Percentiles rank a stretch among this genome's conserved stretches.
These are phyloP conservation scores for Ianthella basta DNA, from an alignment of 37 sponge, comb jelly and placozoan genomes.

Conservation along the genomic window DNA sequence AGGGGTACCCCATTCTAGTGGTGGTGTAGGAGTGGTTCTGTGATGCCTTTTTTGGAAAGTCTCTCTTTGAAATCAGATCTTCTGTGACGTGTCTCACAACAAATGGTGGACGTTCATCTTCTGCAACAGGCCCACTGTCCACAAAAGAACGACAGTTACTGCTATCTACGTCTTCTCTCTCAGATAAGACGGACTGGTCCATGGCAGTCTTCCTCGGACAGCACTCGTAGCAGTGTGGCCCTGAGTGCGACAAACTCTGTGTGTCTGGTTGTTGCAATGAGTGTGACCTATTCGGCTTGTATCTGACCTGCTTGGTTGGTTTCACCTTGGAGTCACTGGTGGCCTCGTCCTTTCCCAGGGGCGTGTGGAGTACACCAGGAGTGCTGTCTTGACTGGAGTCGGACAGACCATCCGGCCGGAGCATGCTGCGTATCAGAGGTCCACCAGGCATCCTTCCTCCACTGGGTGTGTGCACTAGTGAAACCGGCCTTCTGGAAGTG, in stretches of 20 bases:
- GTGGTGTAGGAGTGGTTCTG: neutral
- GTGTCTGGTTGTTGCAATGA: neutral
- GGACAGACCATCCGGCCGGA: conserved; percentile 10
- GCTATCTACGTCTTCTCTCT: neutral
- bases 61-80: conserved; percentile 36
- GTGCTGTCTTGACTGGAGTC: conserved; percentile 30
- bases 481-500: no score
- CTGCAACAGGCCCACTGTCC: neutral
- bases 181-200: no score
- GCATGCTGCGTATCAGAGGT: neutral
- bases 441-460: neutral
- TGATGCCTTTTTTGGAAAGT: conserved; percentile 46
- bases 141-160: neutral
- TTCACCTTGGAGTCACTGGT: neutral
- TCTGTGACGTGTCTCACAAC: conserved; percentile 50
- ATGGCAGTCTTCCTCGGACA: conserved; percentile 47
- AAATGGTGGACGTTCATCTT: conserved; percentile 56
- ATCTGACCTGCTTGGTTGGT: neutral
- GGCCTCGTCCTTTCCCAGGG: neutral
- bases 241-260: neutral
- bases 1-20: no score
- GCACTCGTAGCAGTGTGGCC: conserved; percentile 51
- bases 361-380: neutral
- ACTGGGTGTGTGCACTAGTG: neutral
- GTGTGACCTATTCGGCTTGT: conserved; percentile 1